A percentile compares a stretch with the other conserved stretches of the same genome.
phyloP scores from a whole-genome alignment of 2,797 vertebrate genomes.

The Pogoniulus pusillus region DNA sequence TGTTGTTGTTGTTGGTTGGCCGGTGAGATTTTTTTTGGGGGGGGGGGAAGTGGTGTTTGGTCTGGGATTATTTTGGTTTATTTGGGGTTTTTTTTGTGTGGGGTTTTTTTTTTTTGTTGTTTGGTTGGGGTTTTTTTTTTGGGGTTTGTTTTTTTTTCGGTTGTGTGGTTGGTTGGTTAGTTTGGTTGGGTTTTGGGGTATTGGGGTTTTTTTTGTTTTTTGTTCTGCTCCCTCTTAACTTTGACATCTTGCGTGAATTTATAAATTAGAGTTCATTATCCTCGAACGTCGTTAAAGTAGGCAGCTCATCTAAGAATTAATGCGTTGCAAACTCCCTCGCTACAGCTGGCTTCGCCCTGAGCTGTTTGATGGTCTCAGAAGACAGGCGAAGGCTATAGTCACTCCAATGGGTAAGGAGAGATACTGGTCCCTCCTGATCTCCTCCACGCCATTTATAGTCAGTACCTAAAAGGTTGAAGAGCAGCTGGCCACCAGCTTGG shows the following conservation, averaged over 20 bases:
- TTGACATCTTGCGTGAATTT: slow-evolving; percentile 5
- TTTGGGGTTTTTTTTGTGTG: too few species aligned
- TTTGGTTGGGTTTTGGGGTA: too few species aligned
- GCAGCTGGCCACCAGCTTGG: neutral
- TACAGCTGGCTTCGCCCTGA: slow-evolving; percentile 22
- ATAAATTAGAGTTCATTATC: slow-evolving; percentile 29
- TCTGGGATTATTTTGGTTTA: too few species aligned
- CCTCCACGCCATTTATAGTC: neutral
- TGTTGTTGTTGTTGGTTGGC: too few species aligned
- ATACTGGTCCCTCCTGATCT: neutral
- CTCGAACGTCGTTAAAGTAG: slow-evolving; percentile 9
- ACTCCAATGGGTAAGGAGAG: neutral
- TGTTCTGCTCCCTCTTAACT: neutral
- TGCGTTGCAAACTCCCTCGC: neutral
- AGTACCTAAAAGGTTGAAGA: neutral
- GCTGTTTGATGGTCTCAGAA: neutral
- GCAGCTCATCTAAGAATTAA: slow-evolving; percentile 8
- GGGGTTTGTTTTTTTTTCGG: too few species aligned
- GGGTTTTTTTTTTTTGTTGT: neutral
- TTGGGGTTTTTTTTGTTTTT: neutral
- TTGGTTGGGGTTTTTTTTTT: neutral
- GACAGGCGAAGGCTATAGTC: neutral
- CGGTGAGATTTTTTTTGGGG: neutral
- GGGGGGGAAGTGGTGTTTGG: too few species aligned
- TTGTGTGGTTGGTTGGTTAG: too few species aligned